A percentile compares a stretch with the other conserved stretches of the same genome.
These are phyloP conservation scores for Melanotaenia maccullochi DNA, from an alignment of 2,797 vertebrate genomes.

Conservation along the genomic window DNA sequence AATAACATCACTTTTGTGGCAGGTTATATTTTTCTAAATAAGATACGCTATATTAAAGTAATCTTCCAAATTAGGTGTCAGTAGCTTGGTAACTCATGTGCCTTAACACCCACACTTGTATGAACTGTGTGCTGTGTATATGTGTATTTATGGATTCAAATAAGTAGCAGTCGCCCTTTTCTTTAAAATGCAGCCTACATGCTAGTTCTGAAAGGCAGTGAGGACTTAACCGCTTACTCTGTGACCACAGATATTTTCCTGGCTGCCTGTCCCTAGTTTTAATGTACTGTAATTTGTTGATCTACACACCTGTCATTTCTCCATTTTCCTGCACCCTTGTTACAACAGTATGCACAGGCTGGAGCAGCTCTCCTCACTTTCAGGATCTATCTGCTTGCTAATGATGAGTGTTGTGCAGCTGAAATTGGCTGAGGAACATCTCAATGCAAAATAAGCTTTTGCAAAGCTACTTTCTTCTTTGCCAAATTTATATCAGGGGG, in stretches of 20 bases:
- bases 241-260: conserved; percentile 17
- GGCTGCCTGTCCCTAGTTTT: conserved; percentile 2
- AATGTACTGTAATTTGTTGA: conserved; percentile 12
- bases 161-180: conserved; percentile 21
- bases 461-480: conserved; percentile 12
- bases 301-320: conserved; percentile 26
- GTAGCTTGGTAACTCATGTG: not conserved
- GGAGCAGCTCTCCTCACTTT: conserved; percentile 25
- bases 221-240: conserved; percentile 34
- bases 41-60: not conserved
- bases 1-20: not conserved
- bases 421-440: conserved; percentile 14
- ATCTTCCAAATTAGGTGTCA: conserved; percentile 6
- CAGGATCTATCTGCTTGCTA: conserved; percentile 35
- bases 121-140: conserved; percentile 4
- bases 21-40: not conserved
- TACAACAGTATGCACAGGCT: conserved; percentile 14
- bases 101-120: conserved; percentile 39
- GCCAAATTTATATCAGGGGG: conserved; percentile 35
- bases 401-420: conserved; percentile 30
- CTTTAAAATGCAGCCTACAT: conserved; percentile 24
- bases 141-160: conserved; percentile 8
- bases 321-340: conserved; percentile 22
- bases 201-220: conserved; percentile 28
- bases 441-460: conserved; percentile 26